Base-by-base conservation (phyloP, 1,140 invertebrate species). In the Holotrichia oblita region DNA sequence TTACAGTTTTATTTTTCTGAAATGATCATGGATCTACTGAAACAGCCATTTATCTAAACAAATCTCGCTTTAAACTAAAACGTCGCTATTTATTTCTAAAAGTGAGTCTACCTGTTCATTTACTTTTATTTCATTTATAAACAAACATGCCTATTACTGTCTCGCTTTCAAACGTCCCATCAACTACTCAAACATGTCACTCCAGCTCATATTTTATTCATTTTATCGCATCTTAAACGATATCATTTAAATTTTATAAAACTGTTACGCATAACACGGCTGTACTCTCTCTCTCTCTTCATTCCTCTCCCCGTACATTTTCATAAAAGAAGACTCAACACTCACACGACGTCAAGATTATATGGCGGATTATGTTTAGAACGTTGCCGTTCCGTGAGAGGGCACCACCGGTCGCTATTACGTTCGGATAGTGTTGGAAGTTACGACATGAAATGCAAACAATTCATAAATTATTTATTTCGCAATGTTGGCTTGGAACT, bases 391-490 rank as follows among this genome's bases (percentile, higher is more conserved):
- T 48, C 4, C 12, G n/a, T 12, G 8, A 48, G 44, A 48, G 44
- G 44, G 44, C 44, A 48, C 12, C 44, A 48, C 44, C 44, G 44
- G 44, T 48, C 44, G 44, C n/a, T n/a, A 48, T 10, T 48, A n/a
- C n/a, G 12, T 12, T 48, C 44, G 44, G 12, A 12, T 48, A 8
- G 61, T 17, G 20, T 64, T 27, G 9, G 8, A 0, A 6, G 61
- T 64, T 64, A 64, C 61, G 61, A 64, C 61, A 64, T 20, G 61
- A 64, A 64, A 64, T 64, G 61, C 61, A 20, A 64, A 64, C 61
- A 64, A 64, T 64, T 64, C 61, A 64, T 64, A 64, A 64, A 64
- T 64, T 20, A 64, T 64, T 64, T 64, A 64, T 64, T 64, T 64
- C 61, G 61, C 61, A 64, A 64, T 20, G 4, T 6, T 20, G 61